Percentiles rank a stretch among this genome's conserved stretches.
These are phyloP conservation scores for Troglohyphantes excavatus DNA, from an alignment of 2,888 invertebrate species.

Conservation along the genomic window DNA sequence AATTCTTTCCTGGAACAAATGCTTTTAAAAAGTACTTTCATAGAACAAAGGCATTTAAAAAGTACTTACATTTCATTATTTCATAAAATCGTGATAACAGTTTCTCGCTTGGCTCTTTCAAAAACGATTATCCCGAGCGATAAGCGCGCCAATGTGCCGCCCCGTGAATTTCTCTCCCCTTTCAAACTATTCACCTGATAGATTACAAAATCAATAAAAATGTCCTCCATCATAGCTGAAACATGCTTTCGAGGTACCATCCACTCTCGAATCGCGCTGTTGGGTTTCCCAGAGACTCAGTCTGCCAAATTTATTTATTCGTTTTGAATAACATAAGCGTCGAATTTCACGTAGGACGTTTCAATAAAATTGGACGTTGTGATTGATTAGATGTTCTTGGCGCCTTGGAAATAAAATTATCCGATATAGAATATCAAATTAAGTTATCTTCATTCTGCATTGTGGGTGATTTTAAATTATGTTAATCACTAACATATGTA, in stretches of 20 bases:
- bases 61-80: too few species aligned
- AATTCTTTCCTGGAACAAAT: too few species aligned
- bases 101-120: too few species aligned
- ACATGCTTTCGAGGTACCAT: constrained; percentile 61
- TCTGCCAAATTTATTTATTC: constrained; percentile 64
- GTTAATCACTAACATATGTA: too few species aligned
- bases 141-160: constrained; percentile 62
- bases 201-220: constrained; percentile 78
- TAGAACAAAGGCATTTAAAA: too few species aligned
- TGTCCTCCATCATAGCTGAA: constrained; percentile 77
- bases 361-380: constrained; percentile 58
- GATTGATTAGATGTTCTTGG: constrained; percentile 45
- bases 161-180: constrained; percentile 48
- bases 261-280: constrained; percentile 21
- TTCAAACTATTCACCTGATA: constrained; percentile 78
- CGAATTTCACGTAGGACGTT: constrained; percentile 53
- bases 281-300: too few species aligned
- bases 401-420: background rate
- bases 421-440: background rate
- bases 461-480: too few species aligned
- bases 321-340: constrained; percentile 39
- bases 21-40: too few species aligned
- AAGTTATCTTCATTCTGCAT: background rate
- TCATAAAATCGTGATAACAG: too few species aligned
- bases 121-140: constrained; percentile 45